Evolutionary conservation across 1,140 invertebrate species (phyloP).

Genomic region (Aethina tumida): DNA sequence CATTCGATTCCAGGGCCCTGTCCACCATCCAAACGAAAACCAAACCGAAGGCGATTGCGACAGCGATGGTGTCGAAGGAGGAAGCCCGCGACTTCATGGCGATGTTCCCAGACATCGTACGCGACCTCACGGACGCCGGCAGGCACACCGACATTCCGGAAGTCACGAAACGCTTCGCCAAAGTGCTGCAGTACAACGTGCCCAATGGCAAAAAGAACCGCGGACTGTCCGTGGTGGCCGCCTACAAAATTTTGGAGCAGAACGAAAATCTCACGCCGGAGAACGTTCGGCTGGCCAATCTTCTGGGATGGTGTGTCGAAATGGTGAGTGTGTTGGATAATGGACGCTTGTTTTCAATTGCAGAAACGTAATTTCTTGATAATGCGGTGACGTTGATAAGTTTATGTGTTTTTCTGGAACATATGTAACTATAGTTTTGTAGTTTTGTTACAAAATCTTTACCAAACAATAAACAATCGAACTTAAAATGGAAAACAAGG

Average conservation of each 20-base stretch:
- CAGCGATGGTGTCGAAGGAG: slow-evolving; percentile 46
- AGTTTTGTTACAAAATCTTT: too few species aligned
- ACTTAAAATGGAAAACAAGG: too few species aligned
- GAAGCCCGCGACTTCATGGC: slow-evolving; percentile 79
- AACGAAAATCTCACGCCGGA: slow-evolving; percentile 58
- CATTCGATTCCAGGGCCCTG: slow-evolving; percentile 30
- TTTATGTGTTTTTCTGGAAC: too few species aligned
- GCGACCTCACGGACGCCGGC: slow-evolving; percentile 66
- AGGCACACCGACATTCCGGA: slow-evolving; percentile 63
- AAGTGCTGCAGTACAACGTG: slow-evolving; percentile 71
- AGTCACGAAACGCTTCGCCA: slow-evolving; percentile 67
- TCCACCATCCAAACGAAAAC: slow-evolving; percentile 31
- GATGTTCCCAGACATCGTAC: slow-evolving; percentile 73
- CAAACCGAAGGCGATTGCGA: slow-evolving; percentile 15
- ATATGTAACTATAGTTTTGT: too few species aligned
- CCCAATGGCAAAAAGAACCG: slow-evolving; percentile 72
- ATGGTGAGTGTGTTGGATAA: too few species aligned
- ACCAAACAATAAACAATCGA: too few species aligned
- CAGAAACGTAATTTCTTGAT: too few species aligned
- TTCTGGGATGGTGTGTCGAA: slow-evolving; percentile 92
- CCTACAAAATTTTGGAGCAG: slow-evolving; percentile 65
- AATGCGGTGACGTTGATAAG: too few species aligned
- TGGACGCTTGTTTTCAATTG: too few species aligned
- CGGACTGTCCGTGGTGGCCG: slow-evolving; percentile 67
- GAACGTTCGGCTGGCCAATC: slow-evolving; percentile 66